phyloP scores from a whole-genome alignment of 2,113 vertebrate species.

The Stigmatopora argus region DNA sequence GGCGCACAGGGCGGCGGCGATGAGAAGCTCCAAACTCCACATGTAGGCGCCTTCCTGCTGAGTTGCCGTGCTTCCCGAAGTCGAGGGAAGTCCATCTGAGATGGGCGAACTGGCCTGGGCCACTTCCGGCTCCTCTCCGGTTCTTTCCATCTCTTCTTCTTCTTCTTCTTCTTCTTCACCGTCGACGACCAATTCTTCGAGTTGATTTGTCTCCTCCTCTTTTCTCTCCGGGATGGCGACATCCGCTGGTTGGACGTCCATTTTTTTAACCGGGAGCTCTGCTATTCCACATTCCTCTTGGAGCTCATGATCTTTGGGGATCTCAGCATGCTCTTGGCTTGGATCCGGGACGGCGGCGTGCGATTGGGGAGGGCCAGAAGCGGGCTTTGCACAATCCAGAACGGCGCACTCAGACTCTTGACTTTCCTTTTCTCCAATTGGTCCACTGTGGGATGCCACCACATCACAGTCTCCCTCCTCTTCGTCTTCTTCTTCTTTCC shows the following conservation, averaged over 20 bases:
- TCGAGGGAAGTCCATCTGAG: constrained; percentile 5
- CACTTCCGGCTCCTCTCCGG: constrained; percentile 10
- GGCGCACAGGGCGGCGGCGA: constrained; percentile 80
- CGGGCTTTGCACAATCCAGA: constrained; percentile 23
- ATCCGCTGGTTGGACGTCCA: constrained; percentile 32
- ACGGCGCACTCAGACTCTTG: constrained; percentile 29
- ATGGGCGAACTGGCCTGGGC: background rate
- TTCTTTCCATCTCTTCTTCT: constrained; percentile 13
- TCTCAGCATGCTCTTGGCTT: constrained; percentile 39
- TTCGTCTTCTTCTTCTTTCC: constrained; percentile 21
- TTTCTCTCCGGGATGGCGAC: constrained; percentile 34
- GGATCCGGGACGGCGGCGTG: constrained; percentile 32
- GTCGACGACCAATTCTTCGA: constrained; percentile 42
- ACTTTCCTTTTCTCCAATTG: constrained; percentile 30
- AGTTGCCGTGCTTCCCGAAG: constrained; percentile 15
- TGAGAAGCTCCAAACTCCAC: constrained; percentile 83
- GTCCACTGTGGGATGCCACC: constrained; percentile 36
- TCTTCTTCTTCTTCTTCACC: constrained; percentile 32
- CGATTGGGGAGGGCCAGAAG: constrained; percentile 41
- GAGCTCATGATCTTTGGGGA: constrained; percentile 45
- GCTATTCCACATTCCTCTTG: constrained; percentile 36
- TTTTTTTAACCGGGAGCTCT: constrained; percentile 27
- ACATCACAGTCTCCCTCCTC: constrained; percentile 35
- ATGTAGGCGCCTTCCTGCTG: constrained; percentile 69
- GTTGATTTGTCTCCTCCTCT: constrained; percentile 3